Conservation (phyloP, 1,140 invertebrate genomes). For the Drosophila watanabei region DNA sequence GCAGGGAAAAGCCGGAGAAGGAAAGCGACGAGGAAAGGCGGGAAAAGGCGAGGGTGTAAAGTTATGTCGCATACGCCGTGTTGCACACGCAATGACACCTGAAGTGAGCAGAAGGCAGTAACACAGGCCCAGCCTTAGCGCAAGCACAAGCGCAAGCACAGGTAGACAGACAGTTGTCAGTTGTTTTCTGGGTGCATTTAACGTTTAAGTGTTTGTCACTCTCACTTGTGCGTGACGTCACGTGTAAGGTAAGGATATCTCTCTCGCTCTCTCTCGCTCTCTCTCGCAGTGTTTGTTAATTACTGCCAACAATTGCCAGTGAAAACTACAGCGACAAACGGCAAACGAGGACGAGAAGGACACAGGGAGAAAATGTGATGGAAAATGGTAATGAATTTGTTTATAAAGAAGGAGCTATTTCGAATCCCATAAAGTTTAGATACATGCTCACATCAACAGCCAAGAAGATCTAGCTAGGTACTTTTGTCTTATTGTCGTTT, state of each 20-base stretch:
- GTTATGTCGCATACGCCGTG: conserved; percentile 66
- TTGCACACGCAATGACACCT: conserved; percentile 71
- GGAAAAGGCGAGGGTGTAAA: conserved; percentile 23
- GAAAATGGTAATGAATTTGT: not conserved
- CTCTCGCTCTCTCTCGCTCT: not conserved
- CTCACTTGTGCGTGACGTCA: conserved; percentile 79
- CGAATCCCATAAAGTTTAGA: not conserved
- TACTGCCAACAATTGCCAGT: conserved; percentile 73
- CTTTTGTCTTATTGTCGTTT: no score
- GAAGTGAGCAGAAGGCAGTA: conserved; percentile 32
- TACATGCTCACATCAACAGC: no score
- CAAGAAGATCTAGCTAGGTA: not conserved
- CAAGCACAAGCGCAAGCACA: not conserved
- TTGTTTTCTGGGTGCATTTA: conserved; percentile 71
- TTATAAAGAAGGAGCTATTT: not conserved
- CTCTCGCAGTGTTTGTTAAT: conserved; percentile 61
- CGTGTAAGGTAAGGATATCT: conserved; percentile 45
- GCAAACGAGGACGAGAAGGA: conserved; percentile 5
- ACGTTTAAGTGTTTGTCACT: conserved; percentile 78
- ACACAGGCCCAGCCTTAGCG: not conserved
- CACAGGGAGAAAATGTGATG: not conserved
- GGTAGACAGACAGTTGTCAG: conserved; percentile 29
- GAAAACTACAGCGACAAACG: conserved; percentile 28
- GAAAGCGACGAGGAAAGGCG: not conserved
- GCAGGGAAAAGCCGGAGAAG: not conserved